Percentiles rank a stretch among this genome's conserved stretches.
Conservation (phyloP, 2,113 vertebrate species). For the Lathamus discolor region DNA sequence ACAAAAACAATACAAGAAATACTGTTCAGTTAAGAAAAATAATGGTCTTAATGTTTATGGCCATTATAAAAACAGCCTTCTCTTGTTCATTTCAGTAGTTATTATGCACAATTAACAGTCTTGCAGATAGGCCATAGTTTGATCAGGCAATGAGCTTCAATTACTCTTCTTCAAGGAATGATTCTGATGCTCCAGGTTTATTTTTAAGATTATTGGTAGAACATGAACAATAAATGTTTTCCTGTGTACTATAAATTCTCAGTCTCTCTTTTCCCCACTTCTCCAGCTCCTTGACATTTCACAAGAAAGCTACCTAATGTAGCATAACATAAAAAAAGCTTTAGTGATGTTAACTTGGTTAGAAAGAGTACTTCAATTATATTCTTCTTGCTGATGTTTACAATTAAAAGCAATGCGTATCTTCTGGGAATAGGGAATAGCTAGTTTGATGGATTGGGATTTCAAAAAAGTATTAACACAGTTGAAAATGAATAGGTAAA, state of each 20-base stretch:
- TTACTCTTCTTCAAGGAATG: not conserved
- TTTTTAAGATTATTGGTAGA: not conserved
- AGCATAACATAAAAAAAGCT: not conserved
- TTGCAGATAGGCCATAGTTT: not conserved
- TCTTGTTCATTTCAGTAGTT: not conserved
- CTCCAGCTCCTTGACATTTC: not conserved
- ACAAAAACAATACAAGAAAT: not conserved
- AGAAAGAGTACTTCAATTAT: slow-evolving; percentile 12
- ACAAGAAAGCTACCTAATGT: slow-evolving; percentile 2
- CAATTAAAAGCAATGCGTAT: not conserved
- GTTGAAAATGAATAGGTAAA: slow-evolving; percentile 43
- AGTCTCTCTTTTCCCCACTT: not conserved
- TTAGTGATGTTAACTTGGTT: not conserved
- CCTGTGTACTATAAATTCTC: not conserved
- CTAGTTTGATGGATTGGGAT: not conserved
- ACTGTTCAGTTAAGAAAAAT: not conserved
- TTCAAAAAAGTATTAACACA: slow-evolving; percentile 2
- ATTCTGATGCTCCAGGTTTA: not conserved
- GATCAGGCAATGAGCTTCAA: not conserved
- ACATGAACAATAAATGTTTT: not conserved
- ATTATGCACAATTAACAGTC: not conserved
- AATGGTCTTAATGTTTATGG: not conserved
- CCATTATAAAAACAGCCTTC: not conserved
- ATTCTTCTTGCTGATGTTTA: slow-evolving; percentile 29
- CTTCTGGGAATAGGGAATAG: slow-evolving; percentile 31